phyloP scores from a whole-genome alignment of 2,113 vertebrate genomes.

The Urocynchramus pylzowi region DNA sequence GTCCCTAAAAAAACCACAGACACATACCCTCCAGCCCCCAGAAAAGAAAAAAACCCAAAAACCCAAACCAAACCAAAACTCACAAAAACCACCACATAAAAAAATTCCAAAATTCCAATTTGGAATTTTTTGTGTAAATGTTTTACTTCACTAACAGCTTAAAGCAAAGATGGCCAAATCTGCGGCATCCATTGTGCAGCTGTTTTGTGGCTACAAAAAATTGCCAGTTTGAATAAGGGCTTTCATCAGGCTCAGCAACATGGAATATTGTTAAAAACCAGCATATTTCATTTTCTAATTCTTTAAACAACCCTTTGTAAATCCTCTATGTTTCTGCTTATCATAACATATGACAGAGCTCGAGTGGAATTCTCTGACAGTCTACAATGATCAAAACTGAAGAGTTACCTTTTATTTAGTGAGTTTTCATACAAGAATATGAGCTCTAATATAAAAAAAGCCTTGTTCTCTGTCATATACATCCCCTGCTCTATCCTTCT shows the following conservation, averaged over 20 bases:
- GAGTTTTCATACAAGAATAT: not conserved
- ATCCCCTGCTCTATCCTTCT: not conserved
- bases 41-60: not conserved
- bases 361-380: not conserved
- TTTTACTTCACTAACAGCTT: not conserved
- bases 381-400: not conserved
- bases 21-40: fast-evolving
- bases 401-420: not conserved
- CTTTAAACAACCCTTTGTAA: not conserved
- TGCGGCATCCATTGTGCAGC: not conserved
- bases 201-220: not conserved
- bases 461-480: not conserved
- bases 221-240: not conserved
- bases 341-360: fast-evolving
- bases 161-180: not conserved
- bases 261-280: not conserved
- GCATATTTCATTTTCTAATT: not conserved
- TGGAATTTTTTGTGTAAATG: not conserved
- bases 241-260: not conserved
- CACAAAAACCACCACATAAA: not conserved
- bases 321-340: not conserved
- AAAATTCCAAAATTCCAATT: not conserved
- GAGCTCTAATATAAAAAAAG: not conserved
- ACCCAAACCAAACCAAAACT: not conserved
- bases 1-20: not conserved